A percentile compares a stretch with the other conserved stretches of the same genome.
These are phyloP conservation scores for Glossosoma conforme DNA, from an alignment of 1,140 invertebrate species.

Conservation along the genomic window DNA sequence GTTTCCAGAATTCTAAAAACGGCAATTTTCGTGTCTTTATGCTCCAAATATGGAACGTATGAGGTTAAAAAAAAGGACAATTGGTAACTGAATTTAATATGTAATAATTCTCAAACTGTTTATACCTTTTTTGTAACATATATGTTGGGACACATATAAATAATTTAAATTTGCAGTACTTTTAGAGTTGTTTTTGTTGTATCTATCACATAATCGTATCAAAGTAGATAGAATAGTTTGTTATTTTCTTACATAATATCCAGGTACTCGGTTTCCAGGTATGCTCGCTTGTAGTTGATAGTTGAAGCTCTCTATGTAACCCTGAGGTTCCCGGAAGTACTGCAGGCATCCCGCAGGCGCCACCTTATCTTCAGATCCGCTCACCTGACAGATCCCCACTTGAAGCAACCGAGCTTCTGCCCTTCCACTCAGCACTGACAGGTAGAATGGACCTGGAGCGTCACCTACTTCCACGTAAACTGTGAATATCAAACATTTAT, in stretches of 20 bases:
- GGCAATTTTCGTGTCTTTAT: too few species aligned
- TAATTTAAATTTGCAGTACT: too few species aligned
- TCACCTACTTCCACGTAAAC: conserved; percentile 68
- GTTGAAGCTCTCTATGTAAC: conserved; percentile 67
- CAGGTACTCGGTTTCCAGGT: conserved; percentile 45
- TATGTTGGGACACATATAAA: too few species aligned
- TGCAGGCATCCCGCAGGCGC: conserved; percentile 64
- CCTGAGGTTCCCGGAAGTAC: conserved; percentile 56
- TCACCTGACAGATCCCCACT: conserved; percentile 53
- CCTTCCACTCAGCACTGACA: conserved; percentile 59
- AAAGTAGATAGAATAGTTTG: too few species aligned
- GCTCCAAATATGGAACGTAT: too few species aligned
- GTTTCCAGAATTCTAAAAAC: too few species aligned
- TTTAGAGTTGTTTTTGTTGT: too few species aligned
- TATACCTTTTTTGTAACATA: too few species aligned
- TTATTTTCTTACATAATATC: conserved; percentile 55
- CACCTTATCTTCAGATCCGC: conserved; percentile 35
- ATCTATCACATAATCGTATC: too few species aligned
- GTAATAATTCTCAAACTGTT: too few species aligned
- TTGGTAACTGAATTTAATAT: too few species aligned
- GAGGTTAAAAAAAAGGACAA: too few species aligned
- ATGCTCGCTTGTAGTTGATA: conserved; percentile 56
- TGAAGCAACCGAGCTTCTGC: conserved; percentile 54
- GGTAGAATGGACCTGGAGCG: conserved; percentile 54
- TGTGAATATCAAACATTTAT: conserved; percentile 41